Conservation (phyloP, 2,113 vertebrate species). For the Capreolus pygargus region DNA sequence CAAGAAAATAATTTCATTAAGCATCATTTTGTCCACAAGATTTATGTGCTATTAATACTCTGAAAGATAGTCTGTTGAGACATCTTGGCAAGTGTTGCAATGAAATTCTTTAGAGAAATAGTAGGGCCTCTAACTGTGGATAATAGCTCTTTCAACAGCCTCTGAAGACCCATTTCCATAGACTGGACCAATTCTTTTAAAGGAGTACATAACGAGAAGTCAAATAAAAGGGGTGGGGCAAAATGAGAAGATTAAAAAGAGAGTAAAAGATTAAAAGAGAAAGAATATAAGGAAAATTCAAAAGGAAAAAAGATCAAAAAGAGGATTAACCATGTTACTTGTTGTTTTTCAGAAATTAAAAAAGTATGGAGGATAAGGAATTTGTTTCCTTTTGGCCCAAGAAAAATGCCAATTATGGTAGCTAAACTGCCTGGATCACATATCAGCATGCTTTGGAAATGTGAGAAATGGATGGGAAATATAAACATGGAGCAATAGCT, state of each 20-base stretch:
- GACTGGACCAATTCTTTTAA: slow-evolving; percentile 79
- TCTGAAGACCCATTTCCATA: slow-evolving; percentile 79
- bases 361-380: slow-evolving; percentile 87
- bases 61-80: slow-evolving; percentile 56
- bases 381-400: slow-evolving; percentile 88
- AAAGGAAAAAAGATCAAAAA: slow-evolving; percentile 85
- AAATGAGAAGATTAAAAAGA: slow-evolving; percentile 87
- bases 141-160: slow-evolving; percentile 82
- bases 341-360: slow-evolving; percentile 89
- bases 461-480: slow-evolving; percentile 89
- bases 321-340: slow-evolving; percentile 88
- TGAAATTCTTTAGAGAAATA: slow-evolving; percentile 75
- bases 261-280: slow-evolving; percentile 88
- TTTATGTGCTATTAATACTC: slow-evolving; percentile 45
- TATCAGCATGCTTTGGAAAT: slow-evolving; percentile 89
- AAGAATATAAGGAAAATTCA: slow-evolving; percentile 84
- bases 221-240: slow-evolving; percentile 79
- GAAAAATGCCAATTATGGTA: slow-evolving; percentile 90
- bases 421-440: slow-evolving; percentile 86
- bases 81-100: slow-evolving; percentile 77
- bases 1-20: background rate
- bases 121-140: slow-evolving; percentile 61
- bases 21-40: background rate
- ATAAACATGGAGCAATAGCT: slow-evolving; percentile 85
- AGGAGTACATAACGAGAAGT: slow-evolving; percentile 79